Conservation (phyloP, 2,113 vertebrate genomes). For the Planiliza haematocheilus region DNA sequence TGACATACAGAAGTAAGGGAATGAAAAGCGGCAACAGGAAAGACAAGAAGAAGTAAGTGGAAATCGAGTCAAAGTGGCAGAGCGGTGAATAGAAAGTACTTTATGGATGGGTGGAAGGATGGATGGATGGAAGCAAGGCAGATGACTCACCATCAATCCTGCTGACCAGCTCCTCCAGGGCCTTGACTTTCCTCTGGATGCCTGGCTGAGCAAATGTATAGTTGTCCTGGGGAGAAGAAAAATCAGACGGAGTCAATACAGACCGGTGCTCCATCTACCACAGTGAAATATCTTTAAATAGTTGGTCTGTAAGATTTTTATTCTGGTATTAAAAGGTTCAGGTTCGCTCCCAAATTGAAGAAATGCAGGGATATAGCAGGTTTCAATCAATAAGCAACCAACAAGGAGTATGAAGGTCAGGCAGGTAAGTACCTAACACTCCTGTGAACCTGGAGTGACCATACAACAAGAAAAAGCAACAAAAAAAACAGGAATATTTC, state of each 20-base stretch:
- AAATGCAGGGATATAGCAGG: not conserved
- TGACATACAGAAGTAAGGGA: not conserved
- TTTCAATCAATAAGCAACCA: not conserved
- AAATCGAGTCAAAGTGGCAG: slow-evolving; percentile 27
- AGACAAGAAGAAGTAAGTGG: not conserved
- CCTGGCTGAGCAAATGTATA: slow-evolving; percentile 98
- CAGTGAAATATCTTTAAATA: not conserved
- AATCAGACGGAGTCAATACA: slow-evolving; percentile 15
- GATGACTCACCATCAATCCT: slow-evolving; percentile 93
- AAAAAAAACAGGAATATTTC: not conserved
- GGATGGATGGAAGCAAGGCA: slow-evolving; percentile 38
- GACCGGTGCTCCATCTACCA: not conserved
- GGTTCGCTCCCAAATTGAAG: not conserved
- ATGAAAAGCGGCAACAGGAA: not conserved
- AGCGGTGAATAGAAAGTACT: slow-evolving; percentile 39
- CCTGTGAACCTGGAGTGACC: slow-evolving; percentile 1
- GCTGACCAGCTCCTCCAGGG: slow-evolving; percentile 95
- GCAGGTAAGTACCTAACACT: not conserved
- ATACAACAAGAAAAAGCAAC: slow-evolving; percentile 6
- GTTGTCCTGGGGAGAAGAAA: slow-evolving; percentile 88
- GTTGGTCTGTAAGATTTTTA: not conserved
- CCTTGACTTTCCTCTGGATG: slow-evolving; percentile 96
- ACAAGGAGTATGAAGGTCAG: not conserved
- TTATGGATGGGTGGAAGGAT: slow-evolving; percentile 26
- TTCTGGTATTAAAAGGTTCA: not conserved